Conservation (phyloP, 2,113 vertebrate species). For the Edolisoma coerulescens region DNA sequence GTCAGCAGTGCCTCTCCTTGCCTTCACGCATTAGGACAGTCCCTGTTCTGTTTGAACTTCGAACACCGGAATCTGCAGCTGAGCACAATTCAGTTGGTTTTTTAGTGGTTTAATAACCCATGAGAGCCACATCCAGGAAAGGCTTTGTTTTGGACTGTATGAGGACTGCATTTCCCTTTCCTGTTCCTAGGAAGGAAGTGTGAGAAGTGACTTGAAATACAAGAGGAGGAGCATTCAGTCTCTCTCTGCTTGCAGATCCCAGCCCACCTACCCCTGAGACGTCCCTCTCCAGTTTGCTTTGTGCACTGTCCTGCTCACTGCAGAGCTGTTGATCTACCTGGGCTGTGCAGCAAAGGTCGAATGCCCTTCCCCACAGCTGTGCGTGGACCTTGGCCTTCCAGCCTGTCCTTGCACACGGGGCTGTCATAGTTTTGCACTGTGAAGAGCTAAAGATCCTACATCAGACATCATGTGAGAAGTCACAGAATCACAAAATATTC, state of each 20-base stretch:
- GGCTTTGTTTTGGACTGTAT: background rate
- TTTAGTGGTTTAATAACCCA: background rate
- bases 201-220: background rate
- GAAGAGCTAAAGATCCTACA: background rate
- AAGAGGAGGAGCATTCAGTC: background rate
- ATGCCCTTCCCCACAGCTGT: background rate
- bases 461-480: background rate
- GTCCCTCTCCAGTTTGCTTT: background rate
- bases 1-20: background rate
- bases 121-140: background rate
- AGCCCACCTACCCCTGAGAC: accelerated
- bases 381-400: background rate
- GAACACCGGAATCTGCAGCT: background rate
- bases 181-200: background rate
- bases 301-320: background rate
- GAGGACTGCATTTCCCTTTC: background rate
- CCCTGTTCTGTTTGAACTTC: background rate
- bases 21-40: accelerated
- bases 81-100: background rate
- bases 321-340: background rate
- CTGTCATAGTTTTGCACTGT: accelerated
- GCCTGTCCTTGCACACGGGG: background rate
- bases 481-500: background rate
- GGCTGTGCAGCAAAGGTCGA: accelerated
- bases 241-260: background rate